These are phyloP conservation scores for Diachasmimorpha longicaudata DNA, from an alignment of 1,140 invertebrate species.

Conservation along the genomic window DNA sequence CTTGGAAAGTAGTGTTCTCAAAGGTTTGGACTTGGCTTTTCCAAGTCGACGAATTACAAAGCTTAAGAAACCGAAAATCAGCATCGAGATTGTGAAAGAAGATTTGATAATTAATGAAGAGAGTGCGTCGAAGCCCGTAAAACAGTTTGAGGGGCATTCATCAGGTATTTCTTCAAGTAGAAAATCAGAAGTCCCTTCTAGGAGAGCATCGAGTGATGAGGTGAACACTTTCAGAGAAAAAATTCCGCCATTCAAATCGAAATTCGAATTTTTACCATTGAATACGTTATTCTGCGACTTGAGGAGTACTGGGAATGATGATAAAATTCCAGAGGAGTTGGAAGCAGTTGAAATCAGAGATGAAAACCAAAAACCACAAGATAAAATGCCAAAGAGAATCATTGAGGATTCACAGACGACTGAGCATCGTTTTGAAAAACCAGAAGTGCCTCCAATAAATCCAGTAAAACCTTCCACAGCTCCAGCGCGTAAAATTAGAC, in stretches of 20 bases:
- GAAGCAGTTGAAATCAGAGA: background rate
- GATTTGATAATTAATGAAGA: background rate
- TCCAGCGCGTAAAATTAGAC: background rate
- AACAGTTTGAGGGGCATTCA: background rate
- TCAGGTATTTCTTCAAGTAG: background rate
- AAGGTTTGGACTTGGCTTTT: constrained; percentile 22
- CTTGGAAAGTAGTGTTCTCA: background rate
- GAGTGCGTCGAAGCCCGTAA: background rate
- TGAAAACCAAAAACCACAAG: background rate
- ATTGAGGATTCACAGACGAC: background rate
- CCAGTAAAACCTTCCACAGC: background rate
- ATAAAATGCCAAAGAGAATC: background rate
- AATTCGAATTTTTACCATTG: constrained; percentile 1
- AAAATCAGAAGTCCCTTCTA: background rate
- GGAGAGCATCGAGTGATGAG: constrained; percentile 23
- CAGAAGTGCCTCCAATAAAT: constrained; percentile 18
- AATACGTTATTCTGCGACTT: background rate
- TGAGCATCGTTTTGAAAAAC: constrained; percentile 17
- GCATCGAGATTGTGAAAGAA: background rate
- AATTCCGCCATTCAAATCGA: background rate
- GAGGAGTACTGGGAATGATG: background rate
- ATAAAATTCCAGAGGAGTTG: background rate
- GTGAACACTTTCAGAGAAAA: background rate
- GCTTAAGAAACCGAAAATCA: background rate
- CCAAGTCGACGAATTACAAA: background rate